Evolutionary conservation across 2,888 invertebrate genomes (phyloP), one percentile per base, ranked within the genome.

Genomic region (Pherbina coryleti): DNA sequence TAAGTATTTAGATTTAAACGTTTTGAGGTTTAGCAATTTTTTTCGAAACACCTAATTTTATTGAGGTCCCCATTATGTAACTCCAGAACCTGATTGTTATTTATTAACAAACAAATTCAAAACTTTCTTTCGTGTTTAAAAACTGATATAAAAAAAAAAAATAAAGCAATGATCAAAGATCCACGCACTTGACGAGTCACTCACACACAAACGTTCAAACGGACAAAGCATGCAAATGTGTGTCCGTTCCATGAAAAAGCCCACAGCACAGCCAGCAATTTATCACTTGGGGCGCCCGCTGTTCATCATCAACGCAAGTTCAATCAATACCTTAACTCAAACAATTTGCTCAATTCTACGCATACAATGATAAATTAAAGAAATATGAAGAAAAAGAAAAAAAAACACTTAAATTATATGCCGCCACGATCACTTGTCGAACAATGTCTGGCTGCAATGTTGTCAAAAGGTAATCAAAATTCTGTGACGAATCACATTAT

Each of bases 401-500:
- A n/a, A 69, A 28, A n/a, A 34, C 71, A 25, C 28, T 44, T 60
- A 51, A n/a, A 28, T 44, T 14, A 8, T 8, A 17, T 25, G 49
- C 44, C 76, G 60, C 73, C 73, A 78, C 81, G 75, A 81, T 80
- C 76, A 79, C 80, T 78, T 80, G 80, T 81, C 79, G 78, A 78
- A 78, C 79, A 81, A 76, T 66, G 44, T 31, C 8, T 37, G 31
- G 66, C 51, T 62, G 62, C 37, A 66, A 22, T 60, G 74, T 74
- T 75, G 78, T 75, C 75, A 75, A 78, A 78, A 75, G n/a, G 67
- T 51, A 79, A 79, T 79, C 79, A 72, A 78, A 70, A 67, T 75
- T 78, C 82, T 82, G 82, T 82, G 82, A 82, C 82, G 82, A 82
- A 82, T 82, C 80, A 82, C 81, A 79, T 80, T 80, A 78, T 78